Percentiles rank a stretch among this genome's conserved stretches.
phyloP scores from a whole-genome alignment of 2,797 vertebrate genomes.

The Tangara arthus region DNA sequence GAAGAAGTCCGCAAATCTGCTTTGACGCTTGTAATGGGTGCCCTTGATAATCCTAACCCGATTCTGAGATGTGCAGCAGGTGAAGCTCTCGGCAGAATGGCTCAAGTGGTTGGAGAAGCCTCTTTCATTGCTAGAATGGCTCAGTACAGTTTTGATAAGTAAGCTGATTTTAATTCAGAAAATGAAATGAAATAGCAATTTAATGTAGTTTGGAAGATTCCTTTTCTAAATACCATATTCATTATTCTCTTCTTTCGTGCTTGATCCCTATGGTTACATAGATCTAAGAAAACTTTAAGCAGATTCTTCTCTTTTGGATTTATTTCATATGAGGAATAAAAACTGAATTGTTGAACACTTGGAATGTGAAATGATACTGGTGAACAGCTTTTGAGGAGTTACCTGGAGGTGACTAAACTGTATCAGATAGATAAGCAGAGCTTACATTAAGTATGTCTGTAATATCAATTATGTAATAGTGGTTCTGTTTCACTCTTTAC shows the following conservation, averaged over 20 bases:
- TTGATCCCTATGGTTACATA: not conserved
- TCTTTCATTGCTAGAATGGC: slow-evolving; percentile 98
- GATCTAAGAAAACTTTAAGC: not conserved
- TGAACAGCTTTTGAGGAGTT: not conserved
- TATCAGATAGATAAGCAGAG: not conserved
- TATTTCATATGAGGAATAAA: not conserved
- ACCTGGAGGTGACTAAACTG: not conserved
- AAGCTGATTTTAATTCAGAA: slow-evolving; percentile 59
- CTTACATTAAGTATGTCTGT: not conserved
- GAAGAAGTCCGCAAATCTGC: slow-evolving; percentile 98
- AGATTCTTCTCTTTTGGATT: not conserved
- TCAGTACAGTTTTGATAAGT: slow-evolving; percentile 99
- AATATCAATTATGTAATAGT: not conserved
- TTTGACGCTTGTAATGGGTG: slow-evolving; percentile 95
- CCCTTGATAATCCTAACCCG: slow-evolving; percentile 96
- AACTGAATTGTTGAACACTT: not conserved
- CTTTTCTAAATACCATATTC: not conserved
- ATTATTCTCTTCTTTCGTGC: not conserved
- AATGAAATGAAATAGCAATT: not conserved
- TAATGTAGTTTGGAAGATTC: not conserved
- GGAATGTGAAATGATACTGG: not conserved
- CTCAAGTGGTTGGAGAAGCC: slow-evolving; percentile 96
- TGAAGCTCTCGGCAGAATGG: slow-evolving; percentile 97
- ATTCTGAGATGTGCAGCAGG: slow-evolving; percentile 97
- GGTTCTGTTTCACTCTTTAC: not conserved